phyloP scores from a whole-genome alignment of 2,888 invertebrate species.

The Amblyjoppa fuscipennis region DNA sequence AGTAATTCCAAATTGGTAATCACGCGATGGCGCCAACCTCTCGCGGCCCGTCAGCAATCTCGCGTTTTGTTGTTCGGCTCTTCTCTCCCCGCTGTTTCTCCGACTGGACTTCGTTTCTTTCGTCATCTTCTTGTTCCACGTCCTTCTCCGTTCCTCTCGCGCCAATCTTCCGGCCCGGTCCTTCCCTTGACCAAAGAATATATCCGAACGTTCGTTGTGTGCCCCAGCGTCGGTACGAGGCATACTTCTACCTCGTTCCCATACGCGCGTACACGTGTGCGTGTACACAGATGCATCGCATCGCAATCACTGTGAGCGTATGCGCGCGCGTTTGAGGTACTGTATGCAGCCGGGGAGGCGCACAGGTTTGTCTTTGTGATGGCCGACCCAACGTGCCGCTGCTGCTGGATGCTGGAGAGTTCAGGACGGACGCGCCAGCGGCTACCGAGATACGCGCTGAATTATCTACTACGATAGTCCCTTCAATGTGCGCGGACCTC shows the following conservation, averaged over 20 bases:
- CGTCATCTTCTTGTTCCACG: constrained; percentile 49
- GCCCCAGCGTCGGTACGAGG: neutral
- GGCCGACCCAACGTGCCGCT: constrained; percentile 81
- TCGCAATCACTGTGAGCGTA: constrained; percentile 49
- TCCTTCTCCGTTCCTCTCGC: constrained; percentile 38
- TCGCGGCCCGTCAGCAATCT: constrained; percentile 84
- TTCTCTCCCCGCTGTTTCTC: constrained; percentile 63
- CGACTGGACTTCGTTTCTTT: constrained; percentile 66
- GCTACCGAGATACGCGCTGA: constrained; percentile 85
- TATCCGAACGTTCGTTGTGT: constrained; percentile 27
- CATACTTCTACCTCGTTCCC: neutral
- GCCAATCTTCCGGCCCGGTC: neutral
- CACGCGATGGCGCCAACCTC: constrained; percentile 85
- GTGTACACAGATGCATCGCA: constrained; percentile 30
- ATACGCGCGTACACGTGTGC: neutral
- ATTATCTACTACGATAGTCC: constrained; percentile 83
- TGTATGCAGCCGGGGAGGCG: constrained; percentile 74
- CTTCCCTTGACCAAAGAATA: constrained; percentile 31
- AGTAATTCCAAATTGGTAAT: constrained; percentile 85
- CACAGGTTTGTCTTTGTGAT: constrained; percentile 84
- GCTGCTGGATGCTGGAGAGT: constrained; percentile 56
- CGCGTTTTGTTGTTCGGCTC: constrained; percentile 81
- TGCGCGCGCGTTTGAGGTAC: constrained; percentile 76
- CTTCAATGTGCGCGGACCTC: constrained; percentile 75
- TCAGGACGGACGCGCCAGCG: constrained; percentile 73